Conservation (phyloP, 2,113 vertebrate species). For the Globicephala melas region DNA sequence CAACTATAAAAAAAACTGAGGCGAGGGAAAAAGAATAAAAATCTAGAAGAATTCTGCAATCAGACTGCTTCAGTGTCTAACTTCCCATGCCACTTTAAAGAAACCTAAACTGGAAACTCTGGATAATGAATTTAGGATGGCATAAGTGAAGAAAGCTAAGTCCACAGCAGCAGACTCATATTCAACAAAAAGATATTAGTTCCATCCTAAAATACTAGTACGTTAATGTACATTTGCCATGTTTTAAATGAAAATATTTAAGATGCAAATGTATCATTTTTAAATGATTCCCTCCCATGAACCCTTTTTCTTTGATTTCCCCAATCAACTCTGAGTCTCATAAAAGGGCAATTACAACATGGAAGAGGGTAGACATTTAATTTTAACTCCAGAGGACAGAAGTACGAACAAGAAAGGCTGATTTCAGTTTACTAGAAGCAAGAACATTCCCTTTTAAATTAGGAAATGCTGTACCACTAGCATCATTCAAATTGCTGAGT, state of each 20-base stretch:
- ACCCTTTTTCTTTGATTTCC: conserved; percentile 17
- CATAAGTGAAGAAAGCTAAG: background rate
- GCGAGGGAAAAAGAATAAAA: background rate
- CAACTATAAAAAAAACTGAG: background rate
- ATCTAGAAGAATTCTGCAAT: background rate
- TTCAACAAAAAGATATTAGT: background rate
- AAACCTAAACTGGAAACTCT: background rate
- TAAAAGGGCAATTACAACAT: background rate
- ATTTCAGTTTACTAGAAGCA: background rate
- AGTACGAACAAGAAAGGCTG: background rate
- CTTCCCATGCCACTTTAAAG: background rate
- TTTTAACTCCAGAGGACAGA: background rate
- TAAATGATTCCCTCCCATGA: background rate
- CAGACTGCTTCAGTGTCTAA: background rate
- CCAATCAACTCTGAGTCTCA: background rate
- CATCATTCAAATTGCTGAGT: background rate
- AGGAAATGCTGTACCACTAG: background rate
- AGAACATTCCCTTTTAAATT: background rate
- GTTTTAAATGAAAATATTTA: conserved; percentile 35
- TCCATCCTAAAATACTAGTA: background rate
- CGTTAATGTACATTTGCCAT: background rate
- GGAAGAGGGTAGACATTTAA: background rate
- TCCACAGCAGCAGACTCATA: background rate
- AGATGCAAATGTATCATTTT: background rate
- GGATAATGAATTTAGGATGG: background rate